Evolutionary conservation across 1,140 invertebrate genomes (phyloP), one percentile per base, ranked within the genome.

Genomic region (Leucophenga varia): DNA sequence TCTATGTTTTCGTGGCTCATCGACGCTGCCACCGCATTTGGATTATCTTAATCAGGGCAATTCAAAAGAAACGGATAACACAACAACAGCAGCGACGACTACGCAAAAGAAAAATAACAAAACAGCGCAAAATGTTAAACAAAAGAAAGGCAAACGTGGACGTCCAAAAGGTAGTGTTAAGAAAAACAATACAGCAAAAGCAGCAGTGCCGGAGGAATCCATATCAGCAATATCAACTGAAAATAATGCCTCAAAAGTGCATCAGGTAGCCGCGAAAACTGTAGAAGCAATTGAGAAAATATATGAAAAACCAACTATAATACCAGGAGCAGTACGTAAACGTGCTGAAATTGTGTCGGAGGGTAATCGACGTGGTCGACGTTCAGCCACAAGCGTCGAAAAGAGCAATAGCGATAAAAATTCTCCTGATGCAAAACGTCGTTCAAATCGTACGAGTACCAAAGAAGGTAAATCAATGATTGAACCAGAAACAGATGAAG

Each of bases 1-100:
- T 74, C 78, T 95, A 3, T 94, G 91, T 75, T 87, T 91, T 57
- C 80, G 91, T 79, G 89, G 91, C 42, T 90, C 88, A 18, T 79
- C 84, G 14, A 81, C 86, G 49, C 74, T 91, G 49, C 89, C 89
- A 22, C 79, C 86, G 3, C 83, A 81, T 51, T 76, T 91, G 40
- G 86, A 90, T 71, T 88, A 88, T 54, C 86, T 90, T 47, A 90
- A 88, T 56, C 70, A 73, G 61, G 70, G 70, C 20, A 72, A 72
- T 36, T 40, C 55, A 13, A 70, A 72, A 43, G 54, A 55, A 34
- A 38, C 59, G 5, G 61, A 72, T 6, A 9, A 43, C 10, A 35
- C 34, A 9, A 39, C 30, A 39, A n/a, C n/a, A n/a, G n/a, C n/a
- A n/a, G n/a, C n/a, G n/a, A n/a, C n/a, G 55, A 41, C 7, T 61